Evolutionary conservation across 2,113 vertebrate species (phyloP).

Genomic region (Cygnus buccinator): DNA sequence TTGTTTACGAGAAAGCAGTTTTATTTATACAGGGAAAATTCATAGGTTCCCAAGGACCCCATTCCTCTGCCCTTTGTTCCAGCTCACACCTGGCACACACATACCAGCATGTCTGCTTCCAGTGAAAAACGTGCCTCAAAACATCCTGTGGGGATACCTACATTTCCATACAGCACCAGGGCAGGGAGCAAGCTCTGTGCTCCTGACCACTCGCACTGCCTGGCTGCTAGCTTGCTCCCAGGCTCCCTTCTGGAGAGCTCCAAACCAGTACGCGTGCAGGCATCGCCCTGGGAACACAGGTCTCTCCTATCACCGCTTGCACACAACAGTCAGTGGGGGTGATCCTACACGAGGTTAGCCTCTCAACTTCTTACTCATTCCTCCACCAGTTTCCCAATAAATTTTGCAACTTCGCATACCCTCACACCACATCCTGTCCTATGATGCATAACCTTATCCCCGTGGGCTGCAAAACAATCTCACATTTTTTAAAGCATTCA

Average conservation of each 20-base stretch:
- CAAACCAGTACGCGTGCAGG: neutral
- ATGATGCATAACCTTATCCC: neutral
- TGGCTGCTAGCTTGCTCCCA: neutral
- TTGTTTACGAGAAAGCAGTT: slow-evolving; percentile 8
- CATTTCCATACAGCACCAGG: neutral
- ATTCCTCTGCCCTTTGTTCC: neutral
- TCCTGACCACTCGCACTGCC: neutral
- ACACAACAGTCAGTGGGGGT: neutral
- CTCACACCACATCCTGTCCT: neutral
- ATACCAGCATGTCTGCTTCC: neutral
- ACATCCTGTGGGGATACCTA: neutral
- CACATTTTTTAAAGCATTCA: neutral
- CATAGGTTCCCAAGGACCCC: neutral
- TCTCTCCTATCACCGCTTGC: neutral
- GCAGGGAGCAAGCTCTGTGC: neutral
- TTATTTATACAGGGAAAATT: neutral
- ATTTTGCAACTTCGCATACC: neutral
- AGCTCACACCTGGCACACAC: neutral
- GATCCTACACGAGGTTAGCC: neutral
- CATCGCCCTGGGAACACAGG: neutral
- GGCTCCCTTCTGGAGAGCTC: neutral
- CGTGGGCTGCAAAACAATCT: neutral
- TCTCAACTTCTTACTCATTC: neutral
- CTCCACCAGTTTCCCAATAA: neutral
- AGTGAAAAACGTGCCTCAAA: neutral